phyloP scores from a whole-genome alignment of 2,888 invertebrate species.

The Nomada goodeniana region DNA sequence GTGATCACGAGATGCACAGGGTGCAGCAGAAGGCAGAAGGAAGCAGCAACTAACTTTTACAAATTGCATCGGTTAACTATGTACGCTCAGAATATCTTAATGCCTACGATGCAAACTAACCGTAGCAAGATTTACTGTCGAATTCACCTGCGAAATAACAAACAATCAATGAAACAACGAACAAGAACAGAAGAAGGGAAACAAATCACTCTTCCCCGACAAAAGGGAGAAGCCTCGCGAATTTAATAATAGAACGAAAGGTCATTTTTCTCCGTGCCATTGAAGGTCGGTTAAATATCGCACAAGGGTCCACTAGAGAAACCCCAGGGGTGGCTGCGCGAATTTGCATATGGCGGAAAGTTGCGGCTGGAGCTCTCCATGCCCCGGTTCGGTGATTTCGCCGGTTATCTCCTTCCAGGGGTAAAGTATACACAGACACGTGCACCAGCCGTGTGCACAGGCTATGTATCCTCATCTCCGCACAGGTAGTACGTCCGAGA shows the following conservation, averaged over 20 bases:
- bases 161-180: no score
- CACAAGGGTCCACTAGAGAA: conserved; percentile 69
- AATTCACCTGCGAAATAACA: no score
- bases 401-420: conserved; percentile 66
- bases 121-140: no score
- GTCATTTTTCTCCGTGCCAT: conserved; percentile 41
- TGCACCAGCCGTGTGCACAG: conserved; percentile 2
- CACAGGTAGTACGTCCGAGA: conserved; percentile 26
- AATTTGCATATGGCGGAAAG: conserved; percentile 75
- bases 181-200: not conserved
- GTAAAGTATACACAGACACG: conserved; percentile 17
- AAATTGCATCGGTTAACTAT: no score
- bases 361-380: conserved; percentile 63
- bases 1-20: no score
- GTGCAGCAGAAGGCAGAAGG: no score
- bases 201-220: not conserved
- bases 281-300: conserved; percentile 66
- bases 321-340: conserved; percentile 49
- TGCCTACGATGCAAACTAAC: no score
- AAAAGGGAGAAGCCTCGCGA: not conserved
- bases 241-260: conserved; percentile 25
- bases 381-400: conserved; percentile 64
- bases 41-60: no score
- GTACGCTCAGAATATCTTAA: no score
- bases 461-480: conserved; percentile 19